Conservation (phyloP, 2,113 vertebrate species). For the Odontesthes bonariensis region DNA sequence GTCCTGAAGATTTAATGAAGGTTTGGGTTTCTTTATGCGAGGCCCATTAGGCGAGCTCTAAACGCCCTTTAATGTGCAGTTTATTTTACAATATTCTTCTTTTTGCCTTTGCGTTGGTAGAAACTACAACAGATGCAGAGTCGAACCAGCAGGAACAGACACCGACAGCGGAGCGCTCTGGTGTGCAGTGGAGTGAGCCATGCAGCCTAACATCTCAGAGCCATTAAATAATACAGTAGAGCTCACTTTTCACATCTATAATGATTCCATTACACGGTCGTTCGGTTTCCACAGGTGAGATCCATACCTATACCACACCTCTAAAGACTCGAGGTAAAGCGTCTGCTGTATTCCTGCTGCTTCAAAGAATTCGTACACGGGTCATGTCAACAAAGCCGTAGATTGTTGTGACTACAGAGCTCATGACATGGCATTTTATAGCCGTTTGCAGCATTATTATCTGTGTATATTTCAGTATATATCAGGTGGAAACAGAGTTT, state of each 20-base stretch:
- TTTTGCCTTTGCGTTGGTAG: not conserved
- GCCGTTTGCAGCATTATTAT: no score
- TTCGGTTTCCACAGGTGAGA: slow-evolving; percentile 32
- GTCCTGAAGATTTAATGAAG: slow-evolving; percentile 83
- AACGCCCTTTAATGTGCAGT: slow-evolving; percentile 22
- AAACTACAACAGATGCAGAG: not conserved
- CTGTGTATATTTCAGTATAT: no score
- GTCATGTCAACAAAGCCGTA: no score
- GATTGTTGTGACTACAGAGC: no score
- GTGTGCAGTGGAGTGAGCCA: not conserved
- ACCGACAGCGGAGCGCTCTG: not conserved
- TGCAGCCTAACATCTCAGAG: not conserved
- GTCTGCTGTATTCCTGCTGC: not conserved
- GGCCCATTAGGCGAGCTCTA: slow-evolving; percentile 56
- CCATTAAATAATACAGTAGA: slow-evolving; percentile 62
- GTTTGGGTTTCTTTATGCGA: slow-evolving; percentile 72
- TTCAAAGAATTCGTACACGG: not conserved
- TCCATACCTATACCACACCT: not conserved
- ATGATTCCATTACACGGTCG: slow-evolving; percentile 68
- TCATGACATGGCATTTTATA: no score
- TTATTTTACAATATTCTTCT: not conserved
- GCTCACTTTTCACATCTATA: slow-evolving; percentile 66
- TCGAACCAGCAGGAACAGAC: not conserved
- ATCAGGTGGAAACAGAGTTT: no score
- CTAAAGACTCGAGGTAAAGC: not conserved